These are phyloP conservation scores for Stomatorhinus walkeri DNA, from an alignment of 2,797 vertebrate species.

Conservation along the genomic window DNA sequence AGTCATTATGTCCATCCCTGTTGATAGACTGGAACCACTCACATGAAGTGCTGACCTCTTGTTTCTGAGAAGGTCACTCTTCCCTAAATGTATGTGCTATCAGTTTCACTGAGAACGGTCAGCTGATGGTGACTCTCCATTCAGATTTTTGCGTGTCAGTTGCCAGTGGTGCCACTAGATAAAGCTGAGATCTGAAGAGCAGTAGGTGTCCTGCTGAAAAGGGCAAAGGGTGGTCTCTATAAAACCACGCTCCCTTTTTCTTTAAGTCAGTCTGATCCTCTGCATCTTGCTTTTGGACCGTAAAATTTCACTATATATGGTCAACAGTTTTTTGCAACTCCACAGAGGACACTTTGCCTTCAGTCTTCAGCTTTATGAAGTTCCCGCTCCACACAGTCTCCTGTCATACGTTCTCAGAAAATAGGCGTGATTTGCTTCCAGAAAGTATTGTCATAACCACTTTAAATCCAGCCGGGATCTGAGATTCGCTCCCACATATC, in stretches of 20 bases:
- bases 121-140: neutral
- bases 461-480: neutral
- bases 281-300: neutral
- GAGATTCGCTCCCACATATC: neutral
- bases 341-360: neutral
- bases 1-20: constrained; percentile 2
- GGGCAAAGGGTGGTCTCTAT: neutral
- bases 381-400: neutral
- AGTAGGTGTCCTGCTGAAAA: neutral
- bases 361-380: neutral
- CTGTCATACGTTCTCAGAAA: neutral
- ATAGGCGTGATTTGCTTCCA: neutral
- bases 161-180: too few species aligned
- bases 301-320: neutral
- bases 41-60: constrained; percentile 25
- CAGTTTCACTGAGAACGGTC: neutral
- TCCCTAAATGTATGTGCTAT: neutral
- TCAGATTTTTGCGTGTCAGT: neutral
- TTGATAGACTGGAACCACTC: constrained; percentile 8
- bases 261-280: neutral
- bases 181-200: neutral
- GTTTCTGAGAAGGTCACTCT: constrained; percentile 29
- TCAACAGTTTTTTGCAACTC: neutral
- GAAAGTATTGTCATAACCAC: neutral
- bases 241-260: neutral